Conservation (phyloP, 2,888 invertebrate species). For the Plagodis dolabraria region DNA sequence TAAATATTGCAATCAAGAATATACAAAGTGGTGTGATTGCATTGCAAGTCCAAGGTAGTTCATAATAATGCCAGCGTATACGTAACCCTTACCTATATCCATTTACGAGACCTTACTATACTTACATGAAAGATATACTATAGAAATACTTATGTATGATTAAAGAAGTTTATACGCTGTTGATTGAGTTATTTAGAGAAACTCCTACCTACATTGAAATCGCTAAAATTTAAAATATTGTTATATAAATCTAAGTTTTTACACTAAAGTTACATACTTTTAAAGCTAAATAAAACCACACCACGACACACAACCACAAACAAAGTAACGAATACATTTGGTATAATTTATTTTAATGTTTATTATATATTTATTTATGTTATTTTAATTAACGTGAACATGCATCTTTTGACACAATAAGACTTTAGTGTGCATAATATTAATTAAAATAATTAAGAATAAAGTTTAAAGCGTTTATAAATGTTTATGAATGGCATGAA, state of each 20-base stretch:
- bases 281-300: slow-evolving; percentile 31
- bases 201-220: no score
- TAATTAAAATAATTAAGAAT: slow-evolving; percentile 17
- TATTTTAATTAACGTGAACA: slow-evolving; percentile 56
- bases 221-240: not conserved
- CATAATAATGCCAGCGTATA: no score
- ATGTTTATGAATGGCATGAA: slow-evolving; percentile 45
- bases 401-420: slow-evolving; percentile 64
- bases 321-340: slow-evolving; percentile 7
- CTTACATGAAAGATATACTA: no score
- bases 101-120: no score
- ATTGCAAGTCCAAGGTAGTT: no score
- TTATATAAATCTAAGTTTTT: slow-evolving; percentile 5
- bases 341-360: slow-evolving; percentile 16
- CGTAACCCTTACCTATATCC: no score
- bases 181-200: no score
- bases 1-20: no score
- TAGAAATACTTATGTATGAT: no score
- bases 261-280: slow-evolving; percentile 11
- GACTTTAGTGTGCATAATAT: slow-evolving; percentile 65
- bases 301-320: slow-evolving; percentile 35
- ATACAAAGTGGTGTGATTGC: no score
- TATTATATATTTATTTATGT: slow-evolving; percentile 17
- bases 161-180: no score
- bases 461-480: slow-evolving; percentile 15